These are phyloP conservation scores for Pissodes strobi DNA, from an alignment of 1,140 invertebrate species.

Conservation along the genomic window DNA sequence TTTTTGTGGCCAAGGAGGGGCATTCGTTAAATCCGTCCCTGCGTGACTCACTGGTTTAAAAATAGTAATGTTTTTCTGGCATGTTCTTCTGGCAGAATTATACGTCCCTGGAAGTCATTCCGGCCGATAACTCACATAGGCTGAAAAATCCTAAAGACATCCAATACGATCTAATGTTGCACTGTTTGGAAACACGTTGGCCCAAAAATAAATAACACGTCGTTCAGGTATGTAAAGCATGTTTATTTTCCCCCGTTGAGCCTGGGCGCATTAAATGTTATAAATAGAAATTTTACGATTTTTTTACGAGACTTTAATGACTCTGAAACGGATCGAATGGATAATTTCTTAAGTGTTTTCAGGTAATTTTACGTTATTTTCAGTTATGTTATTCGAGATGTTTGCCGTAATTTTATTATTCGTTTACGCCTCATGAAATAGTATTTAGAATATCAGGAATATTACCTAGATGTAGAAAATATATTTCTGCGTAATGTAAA, in stretches of 20 bases:
- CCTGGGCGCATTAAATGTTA: slow-evolving; percentile 4
- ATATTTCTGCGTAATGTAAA: no score
- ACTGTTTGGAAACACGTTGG: slow-evolving; percentile 13
- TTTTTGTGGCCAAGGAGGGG: no score
- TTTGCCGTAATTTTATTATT: no score
- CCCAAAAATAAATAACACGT: slow-evolving; percentile 33
- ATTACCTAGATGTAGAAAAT: no score
- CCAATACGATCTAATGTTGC: slow-evolving; percentile 5
- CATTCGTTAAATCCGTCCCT: no score
- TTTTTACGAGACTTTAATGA: slow-evolving; percentile 30
- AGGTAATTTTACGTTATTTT: slow-evolving; percentile 26
- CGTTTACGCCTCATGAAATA: no score
- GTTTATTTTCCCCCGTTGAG: slow-evolving; percentile 20
- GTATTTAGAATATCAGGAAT: no score
- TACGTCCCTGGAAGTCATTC: no score
- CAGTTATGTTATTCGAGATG: no score
- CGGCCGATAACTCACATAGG: not conserved
- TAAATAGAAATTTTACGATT: slow-evolving; percentile 23
- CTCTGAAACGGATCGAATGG: slow-evolving; percentile 19
- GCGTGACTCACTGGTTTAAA: no score
- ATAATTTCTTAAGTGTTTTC: slow-evolving; percentile 29
- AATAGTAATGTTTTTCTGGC: no score
- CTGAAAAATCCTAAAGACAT: not conserved
- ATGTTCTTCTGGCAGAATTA: no score
- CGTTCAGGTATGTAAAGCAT: slow-evolving; percentile 27